Base-by-base conservation (phyloP, 2,113 vertebrate species). In the Felis chaus region DNA sequence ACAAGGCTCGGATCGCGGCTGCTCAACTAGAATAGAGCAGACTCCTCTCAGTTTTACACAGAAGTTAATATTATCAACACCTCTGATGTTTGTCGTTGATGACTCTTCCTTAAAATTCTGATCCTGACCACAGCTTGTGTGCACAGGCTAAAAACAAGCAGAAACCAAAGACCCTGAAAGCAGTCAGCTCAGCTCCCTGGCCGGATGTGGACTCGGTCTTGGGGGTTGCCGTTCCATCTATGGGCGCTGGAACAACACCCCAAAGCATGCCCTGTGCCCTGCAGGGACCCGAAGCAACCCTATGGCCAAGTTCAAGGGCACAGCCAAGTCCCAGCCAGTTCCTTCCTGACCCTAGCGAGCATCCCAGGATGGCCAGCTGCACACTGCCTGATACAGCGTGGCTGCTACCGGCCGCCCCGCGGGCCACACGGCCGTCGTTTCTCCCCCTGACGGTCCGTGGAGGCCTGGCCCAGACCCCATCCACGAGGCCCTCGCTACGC, bases 281-380 rank as follows among this genome's bases (percentile, higher is more conserved):
- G n/a, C 4, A 1, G 53, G 69, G 2, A 0, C 71, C 55, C 19
- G n/a, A 4, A 79, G 63, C 53, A 57, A 8, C 79, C 21, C 10
- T 57, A 25, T 0, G 36, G 57, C 78, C 10, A 31, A 5, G 31
- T 55, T 45, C 74, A 88, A 27, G 55, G 55, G 53, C 74, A 29
- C 0, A 1, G 76, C 55, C 66, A 19, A 3, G 13, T 8, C 55
- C 23, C 29, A 12, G 31, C 63, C 2, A 4, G 68, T 4, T 65
- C 69, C 36, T 7, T 65, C 69, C 36, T 5, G 4, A 7, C 3
- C 18, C 91, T 2, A 53, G 68, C 76, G 3, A 13, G 27, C 66
- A 7, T 4, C 19, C 68, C 33, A 0, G 2, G 41, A 69, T 1
- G 3, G 41, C 61, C 1, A 0, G 45, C 31, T 14, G 1, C 0